Evolutionary conservation across 2,888 invertebrate genomes (phyloP), one percentile per base, ranked within the genome.

Genomic region (Cantharis rufa): DNA sequence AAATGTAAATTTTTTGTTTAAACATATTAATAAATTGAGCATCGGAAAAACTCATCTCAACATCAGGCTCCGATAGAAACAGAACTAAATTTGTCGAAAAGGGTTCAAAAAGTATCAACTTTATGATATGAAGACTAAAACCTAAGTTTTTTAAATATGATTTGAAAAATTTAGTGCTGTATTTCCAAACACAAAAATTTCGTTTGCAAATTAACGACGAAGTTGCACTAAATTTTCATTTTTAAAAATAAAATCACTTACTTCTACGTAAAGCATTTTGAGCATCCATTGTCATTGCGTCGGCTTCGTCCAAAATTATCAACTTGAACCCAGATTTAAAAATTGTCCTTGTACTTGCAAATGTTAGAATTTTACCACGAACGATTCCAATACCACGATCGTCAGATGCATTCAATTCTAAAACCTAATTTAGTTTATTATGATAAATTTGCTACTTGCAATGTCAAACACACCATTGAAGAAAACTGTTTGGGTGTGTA

Each of bases 251-350:
- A 21, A 16, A 28, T 32, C 68, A 89, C 92, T 91, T 90, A 96
- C 96, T 96, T 91, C 98, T 92, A 82, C 98, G 91, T 0, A 98
- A 90, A 27, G 99, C 99, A 91, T 99, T 99, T 87, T 99, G 99
- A 1, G 99, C 99, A 92, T 99, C 99, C 88, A 96, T 95, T 0
- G 99, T 99, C 99, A 99, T 99, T 0, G 98, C 98, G 91, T 99
- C 99, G 0, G 99, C 99, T 90, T 99, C 99, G 91, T 99, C 99
- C 18, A 99, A 90, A 81, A 99, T 98, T 63, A 99, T 96, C 62
- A 99, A 89, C 87, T 99, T 99, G 82, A 96, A 98, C 0, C 97
- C 96, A 69, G 94, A 94, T 88, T 94, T 96, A 86, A 98, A 98
- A 84, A 98, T 96, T 5, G 98, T 97, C 85, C 96, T 93, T 3